Evolutionary conservation across 2,888 invertebrate genomes (phyloP).

Genomic region (Rhingia campestris): DNA sequence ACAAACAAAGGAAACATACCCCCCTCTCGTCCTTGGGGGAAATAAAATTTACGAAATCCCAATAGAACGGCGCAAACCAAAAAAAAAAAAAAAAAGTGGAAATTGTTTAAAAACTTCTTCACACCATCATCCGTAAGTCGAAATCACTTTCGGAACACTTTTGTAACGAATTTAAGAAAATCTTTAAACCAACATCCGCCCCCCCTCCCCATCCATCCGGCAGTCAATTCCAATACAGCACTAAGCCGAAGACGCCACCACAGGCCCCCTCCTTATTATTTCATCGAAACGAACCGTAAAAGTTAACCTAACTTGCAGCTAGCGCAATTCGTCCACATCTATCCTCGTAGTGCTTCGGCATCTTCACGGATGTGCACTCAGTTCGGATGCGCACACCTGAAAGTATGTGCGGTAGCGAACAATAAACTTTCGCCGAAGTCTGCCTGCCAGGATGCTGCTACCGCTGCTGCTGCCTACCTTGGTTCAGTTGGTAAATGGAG

Average conservation of each 20-base stretch:
- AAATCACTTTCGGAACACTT: slow-evolving; percentile 25
- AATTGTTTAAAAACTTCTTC: slow-evolving; percentile 30
- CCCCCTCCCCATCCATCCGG: neutral
- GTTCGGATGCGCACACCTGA: slow-evolving; percentile 62
- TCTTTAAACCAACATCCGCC: slow-evolving; percentile 44
- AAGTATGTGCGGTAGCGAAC: slow-evolving; percentile 60
- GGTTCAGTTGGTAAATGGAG: slow-evolving; percentile 21
- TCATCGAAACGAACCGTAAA: slow-evolving; percentile 58
- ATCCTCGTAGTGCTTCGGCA: neutral
- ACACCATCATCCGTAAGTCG: slow-evolving; percentile 1
- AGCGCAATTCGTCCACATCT: slow-evolving; percentile 25
- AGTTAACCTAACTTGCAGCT: slow-evolving; percentile 49
- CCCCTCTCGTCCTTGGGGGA: slow-evolving; percentile 14
- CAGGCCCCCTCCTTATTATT: slow-evolving; percentile 34
- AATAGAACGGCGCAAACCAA: neutral
- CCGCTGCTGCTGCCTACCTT: slow-evolving; percentile 6
- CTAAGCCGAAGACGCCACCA: too few species aligned
- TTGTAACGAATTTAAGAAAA: slow-evolving; percentile 63
- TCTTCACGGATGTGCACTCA: slow-evolving; percentile 5
- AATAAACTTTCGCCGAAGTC: slow-evolving; percentile 58
- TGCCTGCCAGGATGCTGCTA: slow-evolving; percentile 21
- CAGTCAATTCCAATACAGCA: neutral
- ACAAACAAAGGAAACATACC: slow-evolving; percentile 1
- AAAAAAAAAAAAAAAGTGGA: slow-evolving; percentile 8
- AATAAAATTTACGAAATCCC: slow-evolving; percentile 11